Evolutionary conservation across 2,113 vertebrate species (phyloP).

Genomic region (Pollimyrus isidori): DNA sequence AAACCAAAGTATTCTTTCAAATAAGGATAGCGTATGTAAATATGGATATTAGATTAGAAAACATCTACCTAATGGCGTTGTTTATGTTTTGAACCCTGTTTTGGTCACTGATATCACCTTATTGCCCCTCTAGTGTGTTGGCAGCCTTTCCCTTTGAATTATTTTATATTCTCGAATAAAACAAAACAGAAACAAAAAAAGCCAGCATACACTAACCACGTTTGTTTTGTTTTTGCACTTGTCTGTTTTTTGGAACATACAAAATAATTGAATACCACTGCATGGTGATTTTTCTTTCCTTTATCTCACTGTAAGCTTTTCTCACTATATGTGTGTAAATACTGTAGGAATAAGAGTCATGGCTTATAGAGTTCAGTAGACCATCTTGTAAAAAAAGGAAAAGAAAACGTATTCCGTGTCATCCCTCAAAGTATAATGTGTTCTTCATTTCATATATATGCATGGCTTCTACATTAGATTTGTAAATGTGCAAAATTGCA

Average conservation of each 20-base stretch:
- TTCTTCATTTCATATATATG: constrained; percentile 12
- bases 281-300: background rate
- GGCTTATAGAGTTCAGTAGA: constrained; percentile 16
- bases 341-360: constrained; percentile 30
- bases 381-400: background rate
- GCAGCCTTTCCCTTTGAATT: background rate
- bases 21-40: constrained; percentile 4
- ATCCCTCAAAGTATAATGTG: background rate
- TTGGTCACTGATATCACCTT: background rate
- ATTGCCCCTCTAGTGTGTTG: background rate
- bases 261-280: background rate
- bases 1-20: constrained; percentile 14
- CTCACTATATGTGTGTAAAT: constrained; percentile 50
- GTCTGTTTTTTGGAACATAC: background rate
- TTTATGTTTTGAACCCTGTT: background rate
- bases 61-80: background rate
- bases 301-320: constrained; percentile 14
- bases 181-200: background rate
- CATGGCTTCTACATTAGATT: constrained; percentile 17
- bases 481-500: background rate
- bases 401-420: background rate
- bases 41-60: background rate
- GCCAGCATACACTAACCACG: background rate
- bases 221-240: background rate
- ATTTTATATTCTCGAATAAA: background rate